Percentiles rank a stretch among this genome's conserved stretches.
Conservation (phyloP, 2,797 vertebrate species). For the Numenius phaeopus region DNA sequence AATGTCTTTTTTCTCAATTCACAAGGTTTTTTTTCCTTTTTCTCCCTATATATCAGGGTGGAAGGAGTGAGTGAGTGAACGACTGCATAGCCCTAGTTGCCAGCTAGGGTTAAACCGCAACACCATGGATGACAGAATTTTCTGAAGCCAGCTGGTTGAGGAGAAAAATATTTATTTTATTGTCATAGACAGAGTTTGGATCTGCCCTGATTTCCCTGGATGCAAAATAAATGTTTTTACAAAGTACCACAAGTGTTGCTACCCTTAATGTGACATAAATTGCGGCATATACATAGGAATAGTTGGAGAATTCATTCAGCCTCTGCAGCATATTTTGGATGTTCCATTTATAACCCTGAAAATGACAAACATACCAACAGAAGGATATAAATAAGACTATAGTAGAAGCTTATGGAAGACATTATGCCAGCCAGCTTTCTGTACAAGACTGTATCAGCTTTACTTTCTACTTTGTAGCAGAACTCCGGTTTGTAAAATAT, state of each 20-base stretch:
- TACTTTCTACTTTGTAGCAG: neutral
- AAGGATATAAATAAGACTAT: neutral
- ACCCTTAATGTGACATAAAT: neutral
- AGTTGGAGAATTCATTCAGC: neutral
- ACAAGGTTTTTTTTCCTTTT: neutral
- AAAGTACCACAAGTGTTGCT: neutral
- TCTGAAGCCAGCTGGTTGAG: neutral
- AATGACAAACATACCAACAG: neutral
- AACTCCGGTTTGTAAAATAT: neutral
- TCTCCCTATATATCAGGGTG: neutral
- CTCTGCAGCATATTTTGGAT: neutral
- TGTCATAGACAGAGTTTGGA: neutral
- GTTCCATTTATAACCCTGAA: neutral
- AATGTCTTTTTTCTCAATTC: neutral
- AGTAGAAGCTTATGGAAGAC: neutral
- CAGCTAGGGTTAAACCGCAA: neutral
- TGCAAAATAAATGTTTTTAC: neutral
- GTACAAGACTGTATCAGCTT: neutral
- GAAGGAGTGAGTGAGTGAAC: neutral
- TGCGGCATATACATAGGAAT: neutral
- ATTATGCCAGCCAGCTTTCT: neutral
- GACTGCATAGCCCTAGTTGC: neutral
- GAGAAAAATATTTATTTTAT: neutral
- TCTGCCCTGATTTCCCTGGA: neutral
- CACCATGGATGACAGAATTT: neutral